Percentiles rank a stretch among this genome's conserved stretches.
These are phyloP conservation scores for Prosapia bicincta DNA, from an alignment of 2,888 invertebrate species.

Conservation along the genomic window DNA sequence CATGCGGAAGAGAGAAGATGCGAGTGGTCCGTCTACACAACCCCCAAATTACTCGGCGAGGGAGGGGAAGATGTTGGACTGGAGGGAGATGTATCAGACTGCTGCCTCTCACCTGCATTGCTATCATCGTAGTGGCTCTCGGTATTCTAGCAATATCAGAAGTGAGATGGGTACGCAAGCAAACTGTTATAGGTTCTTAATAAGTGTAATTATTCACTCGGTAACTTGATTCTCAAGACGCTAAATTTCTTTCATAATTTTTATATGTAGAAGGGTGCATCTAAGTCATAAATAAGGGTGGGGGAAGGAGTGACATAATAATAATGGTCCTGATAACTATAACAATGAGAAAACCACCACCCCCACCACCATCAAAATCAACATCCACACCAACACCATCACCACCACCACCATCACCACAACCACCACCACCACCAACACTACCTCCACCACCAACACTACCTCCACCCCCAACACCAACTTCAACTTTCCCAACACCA, in stretches of 20 bases:
- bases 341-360: no score
- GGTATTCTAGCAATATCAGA: slow-evolving; percentile 38
- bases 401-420: neutral
- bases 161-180: slow-evolving; percentile 32
- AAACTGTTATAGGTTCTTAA: no score
- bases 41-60: slow-evolving; percentile 27
- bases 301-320: no score
- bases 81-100: slow-evolving; percentile 35
- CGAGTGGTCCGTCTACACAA: slow-evolving; percentile 29
- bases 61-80: slow-evolving; percentile 26
- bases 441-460: neutral
- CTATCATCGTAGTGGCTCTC: slow-evolving; percentile 37
- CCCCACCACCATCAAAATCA: neutral
- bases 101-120: slow-evolving; percentile 36
- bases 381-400: neutral
- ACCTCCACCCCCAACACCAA: neutral
- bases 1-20: slow-evolving; percentile 31
- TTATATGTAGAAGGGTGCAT: no score
- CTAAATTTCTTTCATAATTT: no score
- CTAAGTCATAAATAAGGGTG: no score
- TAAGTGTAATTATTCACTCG: no score
- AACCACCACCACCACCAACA: neutral
- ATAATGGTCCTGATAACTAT: no score
- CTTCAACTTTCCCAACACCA: neutral
- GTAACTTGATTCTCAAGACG: no score